Base-by-base conservation (phyloP, 2,797 vertebrate species). In the Myotis vivesi region DNA sequence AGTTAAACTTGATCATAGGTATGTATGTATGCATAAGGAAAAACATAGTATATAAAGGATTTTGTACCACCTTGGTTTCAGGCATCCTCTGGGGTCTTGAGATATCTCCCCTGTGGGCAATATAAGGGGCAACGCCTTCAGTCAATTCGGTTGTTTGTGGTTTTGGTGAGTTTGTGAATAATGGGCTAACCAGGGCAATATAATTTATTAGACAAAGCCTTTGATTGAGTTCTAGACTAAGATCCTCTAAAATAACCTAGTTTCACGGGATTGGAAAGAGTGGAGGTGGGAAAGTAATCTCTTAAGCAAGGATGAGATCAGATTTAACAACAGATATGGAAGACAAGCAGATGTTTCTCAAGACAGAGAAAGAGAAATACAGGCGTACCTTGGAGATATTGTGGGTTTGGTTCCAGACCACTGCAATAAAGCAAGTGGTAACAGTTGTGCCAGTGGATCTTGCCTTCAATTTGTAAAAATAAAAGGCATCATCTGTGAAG, bases 131-230 rank as follows among this genome's bases (percentile, higher is more conserved):
- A 66, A 25, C 15, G 8, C 59, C 30, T 53, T 81, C 68, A 49
- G 13, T 75, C 30, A 28, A 4, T 88, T 83, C 0, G 0, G 3
- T 49, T 76, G 57, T 59, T 66, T 75, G 57, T 87, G 64, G 71
- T 95, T 87, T 92, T 85, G 41, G 20, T 68, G 57, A 66, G 38
- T 89, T 89, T 82, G 19, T 55, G 23, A 92, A 46, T 71, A 92
- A 93, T 76, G 30, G 33, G 6, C 30, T 71, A 87, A 53, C 17
- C 8, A 33, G n/a, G 17, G 12, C 10, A 53, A 55, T 86, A 25
- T n/a, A 8, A 44, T n/a, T 88, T 77, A 53, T 44, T 81, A 51
- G 12, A 41, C 25, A 94, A 51, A 93, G 53, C 13, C 23, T 82
- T 71, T 90, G 22, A 41, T 44, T 57, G 44, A 38, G 25, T 81